Conservation (phyloP, 2,113 vertebrate species). For the Odontophorus gujanensis region DNA sequence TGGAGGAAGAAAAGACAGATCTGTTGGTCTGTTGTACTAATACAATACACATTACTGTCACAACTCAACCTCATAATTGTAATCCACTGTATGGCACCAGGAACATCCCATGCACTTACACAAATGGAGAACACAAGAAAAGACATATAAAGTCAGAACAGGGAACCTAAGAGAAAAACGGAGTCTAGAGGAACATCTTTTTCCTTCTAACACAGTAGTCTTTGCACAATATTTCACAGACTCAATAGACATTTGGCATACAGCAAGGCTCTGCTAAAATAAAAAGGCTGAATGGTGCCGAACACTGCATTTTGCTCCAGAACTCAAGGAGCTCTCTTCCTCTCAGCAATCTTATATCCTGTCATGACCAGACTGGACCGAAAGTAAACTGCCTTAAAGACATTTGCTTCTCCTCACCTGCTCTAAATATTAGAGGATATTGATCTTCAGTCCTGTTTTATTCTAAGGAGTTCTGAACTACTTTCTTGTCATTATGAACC, state of each 20-base stretch:
- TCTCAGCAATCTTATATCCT: not conserved
- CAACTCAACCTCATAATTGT: not conserved
- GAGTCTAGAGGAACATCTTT: not conserved
- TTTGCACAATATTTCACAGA: not conserved
- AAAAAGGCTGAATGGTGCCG: not conserved
- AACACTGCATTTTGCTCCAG: not conserved
- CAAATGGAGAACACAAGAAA: not conserved
- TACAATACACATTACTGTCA: accelerated
- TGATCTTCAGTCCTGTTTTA: not conserved
- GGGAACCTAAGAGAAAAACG: accelerated
- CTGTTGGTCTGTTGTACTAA: not conserved
- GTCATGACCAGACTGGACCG: not conserved
- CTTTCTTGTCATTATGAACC: not conserved
- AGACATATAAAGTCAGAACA: not conserved
- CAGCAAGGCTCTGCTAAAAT: not conserved
- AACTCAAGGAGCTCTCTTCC: not conserved
- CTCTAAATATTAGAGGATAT: constrained; percentile 24
- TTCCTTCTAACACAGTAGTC: not conserved
- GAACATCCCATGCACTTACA: not conserved
- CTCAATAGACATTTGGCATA: not conserved
- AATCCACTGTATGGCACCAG: not conserved
- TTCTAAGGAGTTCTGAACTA: constrained; percentile 29
- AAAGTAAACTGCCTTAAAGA: constrained; percentile 23
- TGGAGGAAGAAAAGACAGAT: not conserved
- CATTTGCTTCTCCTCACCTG: not conserved